A percentile compares a stretch with the other conserved stretches of the same genome.
Conservation (phyloP, 2,113 vertebrate species). For the Notothenia coriiceps region DNA sequence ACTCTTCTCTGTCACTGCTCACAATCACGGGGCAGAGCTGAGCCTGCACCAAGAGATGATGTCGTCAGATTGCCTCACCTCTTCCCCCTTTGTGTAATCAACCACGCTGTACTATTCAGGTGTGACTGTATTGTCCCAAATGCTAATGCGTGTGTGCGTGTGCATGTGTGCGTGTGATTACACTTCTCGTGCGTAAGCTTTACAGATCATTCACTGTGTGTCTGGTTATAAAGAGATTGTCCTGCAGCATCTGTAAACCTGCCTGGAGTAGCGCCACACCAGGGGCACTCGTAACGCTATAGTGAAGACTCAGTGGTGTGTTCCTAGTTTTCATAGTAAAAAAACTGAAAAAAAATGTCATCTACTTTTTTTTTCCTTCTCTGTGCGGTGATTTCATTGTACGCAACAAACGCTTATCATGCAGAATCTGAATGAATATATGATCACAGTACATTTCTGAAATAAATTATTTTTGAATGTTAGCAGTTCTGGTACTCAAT, state of each 20-base stretch:
- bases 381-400: slow-evolving; percentile 83
- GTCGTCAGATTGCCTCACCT: slow-evolving; percentile 69
- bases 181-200: slow-evolving; percentile 70
- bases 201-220: slow-evolving; percentile 73
- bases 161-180: slow-evolving; percentile 40
- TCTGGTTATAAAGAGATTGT: slow-evolving; percentile 72
- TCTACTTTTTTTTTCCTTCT: slow-evolving; percentile 52
- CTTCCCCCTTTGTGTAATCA: slow-evolving; percentile 64
- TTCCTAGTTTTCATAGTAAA: slow-evolving; percentile 70
- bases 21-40: slow-evolving; percentile 47
- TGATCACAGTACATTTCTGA: slow-evolving; percentile 84
- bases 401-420: slow-evolving; percentile 80
- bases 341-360: slow-evolving; percentile 49
- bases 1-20: slow-evolving; percentile 40
- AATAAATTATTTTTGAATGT: slow-evolving; percentile 87
- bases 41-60: slow-evolving; percentile 71
- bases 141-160: slow-evolving; percentile 37
- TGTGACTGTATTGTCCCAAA: slow-evolving; percentile 68
- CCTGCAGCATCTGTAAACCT: slow-evolving; percentile 74
- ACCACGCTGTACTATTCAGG: slow-evolving; percentile 68
- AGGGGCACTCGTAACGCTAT: slow-evolving; percentile 64
- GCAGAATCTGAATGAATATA: slow-evolving; percentile 83
- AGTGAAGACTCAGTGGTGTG: slow-evolving; percentile 77
- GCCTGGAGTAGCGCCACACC: slow-evolving; percentile 57
- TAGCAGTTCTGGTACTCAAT: slow-evolving; percentile 48